These are phyloP conservation scores for Diploptera punctata DNA, from an alignment of 2,888 invertebrate genomes.

Conservation along the genomic window DNA sequence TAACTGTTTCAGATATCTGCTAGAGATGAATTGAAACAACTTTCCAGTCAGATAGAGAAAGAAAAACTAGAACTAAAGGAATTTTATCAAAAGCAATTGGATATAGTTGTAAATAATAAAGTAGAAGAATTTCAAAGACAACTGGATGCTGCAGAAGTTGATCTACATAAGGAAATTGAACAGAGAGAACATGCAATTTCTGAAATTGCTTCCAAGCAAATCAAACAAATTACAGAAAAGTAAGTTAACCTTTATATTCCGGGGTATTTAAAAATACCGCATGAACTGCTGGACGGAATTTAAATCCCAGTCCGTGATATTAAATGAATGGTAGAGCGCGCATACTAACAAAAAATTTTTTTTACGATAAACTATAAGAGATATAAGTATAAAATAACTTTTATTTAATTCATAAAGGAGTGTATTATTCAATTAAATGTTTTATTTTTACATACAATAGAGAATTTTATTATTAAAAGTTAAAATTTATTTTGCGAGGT, in stretches of 20 bases:
- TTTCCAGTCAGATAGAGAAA: conserved; percentile 63
- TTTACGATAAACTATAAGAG: too few species aligned
- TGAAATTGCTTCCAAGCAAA: conserved; percentile 74
- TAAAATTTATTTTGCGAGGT: too few species aligned
- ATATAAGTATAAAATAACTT: too few species aligned
- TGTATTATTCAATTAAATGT: too few species aligned
- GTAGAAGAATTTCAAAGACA: conserved; percentile 79
- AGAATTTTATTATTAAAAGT: too few species aligned
- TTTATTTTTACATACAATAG: too few species aligned
- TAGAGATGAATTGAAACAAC: conserved; percentile 52
- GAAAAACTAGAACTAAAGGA: conserved; percentile 72
- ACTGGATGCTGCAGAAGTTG: conserved; percentile 71
- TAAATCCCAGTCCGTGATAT: too few species aligned
- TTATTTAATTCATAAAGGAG: too few species aligned
- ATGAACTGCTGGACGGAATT: neutral
- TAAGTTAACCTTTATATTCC: too few species aligned
- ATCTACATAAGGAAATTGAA: conserved; percentile 68
- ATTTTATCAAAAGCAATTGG: conserved; percentile 82
- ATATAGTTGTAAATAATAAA: conserved; percentile 76
- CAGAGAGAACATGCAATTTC: conserved; percentile 70
- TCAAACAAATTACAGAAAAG: conserved; percentile 73
- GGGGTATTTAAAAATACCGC: neutral
- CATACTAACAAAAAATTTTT: too few species aligned
- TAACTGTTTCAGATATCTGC: conserved; percentile 54
- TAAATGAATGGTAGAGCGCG: too few species aligned